Conservation (phyloP, 2,113 vertebrate species). For the Campylomormyrus numenius region DNA sequence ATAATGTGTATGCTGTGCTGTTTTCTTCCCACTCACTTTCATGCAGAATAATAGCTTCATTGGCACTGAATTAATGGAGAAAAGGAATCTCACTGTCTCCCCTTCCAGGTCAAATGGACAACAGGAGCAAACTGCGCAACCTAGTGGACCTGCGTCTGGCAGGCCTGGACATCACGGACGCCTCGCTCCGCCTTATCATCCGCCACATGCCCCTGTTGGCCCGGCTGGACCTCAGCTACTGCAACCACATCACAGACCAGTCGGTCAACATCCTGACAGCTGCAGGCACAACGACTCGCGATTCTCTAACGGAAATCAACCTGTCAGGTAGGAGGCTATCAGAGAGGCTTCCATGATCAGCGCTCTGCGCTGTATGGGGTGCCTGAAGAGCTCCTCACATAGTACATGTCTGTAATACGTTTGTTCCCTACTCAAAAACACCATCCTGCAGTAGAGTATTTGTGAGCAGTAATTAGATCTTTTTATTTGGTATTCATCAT, state of each 20-base stretch:
- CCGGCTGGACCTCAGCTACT: slow-evolving; percentile 90
- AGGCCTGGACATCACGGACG: slow-evolving; percentile 84
- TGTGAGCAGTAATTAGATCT: background rate
- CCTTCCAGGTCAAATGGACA: slow-evolving; percentile 82
- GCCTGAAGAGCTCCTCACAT: background rate
- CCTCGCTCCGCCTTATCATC: slow-evolving; percentile 81
- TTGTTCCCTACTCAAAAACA: background rate
- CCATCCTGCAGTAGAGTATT: background rate
- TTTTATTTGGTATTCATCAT: background rate
- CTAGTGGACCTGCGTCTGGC: slow-evolving; percentile 83
- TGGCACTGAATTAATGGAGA: background rate
- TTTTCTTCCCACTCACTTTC: background rate
- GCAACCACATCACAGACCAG: slow-evolving; percentile 92
- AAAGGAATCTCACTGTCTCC: background rate
- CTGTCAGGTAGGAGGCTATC: slow-evolving; percentile 70
- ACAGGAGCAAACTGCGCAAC: slow-evolving; percentile 86
- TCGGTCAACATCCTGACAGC: slow-evolving; percentile 92
- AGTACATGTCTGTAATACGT: background rate
- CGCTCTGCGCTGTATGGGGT: background rate
- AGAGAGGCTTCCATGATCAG: background rate
- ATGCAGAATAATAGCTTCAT: background rate
- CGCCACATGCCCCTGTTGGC: slow-evolving; percentile 84
- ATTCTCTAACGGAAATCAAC: slow-evolving; percentile 86
- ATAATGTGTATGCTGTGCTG: background rate
- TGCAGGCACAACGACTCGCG: slow-evolving; percentile 84